Evolutionary conservation across 2,113 vertebrate species (phyloP), one percentile per base, ranked within the genome.

Genomic region (Paradisaea rubra): DNA sequence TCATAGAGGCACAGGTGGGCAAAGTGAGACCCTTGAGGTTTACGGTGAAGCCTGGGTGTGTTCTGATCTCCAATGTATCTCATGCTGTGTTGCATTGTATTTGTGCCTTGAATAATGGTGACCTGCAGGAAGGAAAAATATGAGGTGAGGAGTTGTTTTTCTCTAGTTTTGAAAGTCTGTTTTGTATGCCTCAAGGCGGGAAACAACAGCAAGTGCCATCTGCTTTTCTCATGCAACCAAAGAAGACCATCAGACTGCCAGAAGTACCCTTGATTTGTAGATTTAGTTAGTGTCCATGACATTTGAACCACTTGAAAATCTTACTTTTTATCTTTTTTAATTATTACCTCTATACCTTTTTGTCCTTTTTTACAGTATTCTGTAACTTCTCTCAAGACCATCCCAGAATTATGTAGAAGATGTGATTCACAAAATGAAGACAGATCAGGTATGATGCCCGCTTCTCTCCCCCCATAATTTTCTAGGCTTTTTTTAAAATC

Each of bases 371-470:
- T 66, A 47, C 96, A 99, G 99, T 99, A 99, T 95, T 98, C 99
- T 50, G 98, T 99, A 93, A 98, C 99, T 22, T 99, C 99, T 60
- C 98, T 99, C 94, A 99, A 99, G 98, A 99, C 97, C 95, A 99
- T 99, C 95, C 99, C 99, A 50, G 99, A 99, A 95, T 97, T 99
- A 93, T 99, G 98, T 95, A 98, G 99, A 96, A 98, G 98, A 97
- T 99, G 98, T 87, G 99, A 99, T 89, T 97, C 98, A 2, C 98
- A 97, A 86, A 98, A 97, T 9, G 99, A 99, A 96, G 99, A 99
- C 89, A 98, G 99, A 97, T 96, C 98, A 98, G 99, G 99, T 99
- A 97, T 70, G 97, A 71, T 84, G 23, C 70, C 52, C 20, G 15
- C 21, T 90, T 88, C 42, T 52, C 13, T 90, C 63, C 47, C 56